phyloP scores from a whole-genome alignment of 1,140 invertebrate genomes.

The Drosophila pectinifera region DNA sequence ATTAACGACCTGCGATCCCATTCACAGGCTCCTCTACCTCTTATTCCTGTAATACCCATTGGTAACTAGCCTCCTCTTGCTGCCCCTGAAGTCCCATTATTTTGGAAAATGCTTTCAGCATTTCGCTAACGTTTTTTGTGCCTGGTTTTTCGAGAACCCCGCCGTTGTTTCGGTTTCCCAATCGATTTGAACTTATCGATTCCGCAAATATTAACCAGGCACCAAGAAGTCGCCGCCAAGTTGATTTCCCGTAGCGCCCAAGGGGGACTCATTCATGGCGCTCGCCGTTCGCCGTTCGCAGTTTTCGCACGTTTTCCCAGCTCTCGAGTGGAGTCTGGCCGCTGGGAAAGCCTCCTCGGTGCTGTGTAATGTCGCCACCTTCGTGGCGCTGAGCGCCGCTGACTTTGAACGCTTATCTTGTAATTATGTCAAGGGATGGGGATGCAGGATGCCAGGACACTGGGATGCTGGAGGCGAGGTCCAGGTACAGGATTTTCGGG shows the following conservation, averaged over 20 bases:
- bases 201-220: constrained; percentile 55
- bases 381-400: constrained; percentile 68
- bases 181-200: constrained; percentile 53
- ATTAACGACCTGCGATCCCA: neutral
- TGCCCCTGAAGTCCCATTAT: constrained; percentile 2
- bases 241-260: constrained; percentile 1
- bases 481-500: constrained; percentile 24
- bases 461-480: constrained; percentile 10
- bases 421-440: constrained; percentile 62
- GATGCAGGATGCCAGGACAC: neutral
- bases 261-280: constrained; percentile 22
- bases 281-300: neutral
- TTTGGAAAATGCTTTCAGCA: neutral
- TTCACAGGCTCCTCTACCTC: neutral
- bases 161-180: constrained; percentile 16
- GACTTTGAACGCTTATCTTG: constrained; percentile 67
- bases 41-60: neutral
- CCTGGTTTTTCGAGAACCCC: neutral
- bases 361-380: constrained; percentile 41
- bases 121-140: constrained; percentile 1
- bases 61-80: neutral
- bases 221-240: constrained; percentile 37
- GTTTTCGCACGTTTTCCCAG: constrained; percentile 9
- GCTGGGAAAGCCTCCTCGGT: constrained; percentile 1
- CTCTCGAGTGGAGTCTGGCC: constrained; percentile 1